These are phyloP conservation scores for Enteromius radiatus DNA, from an alignment of 2,797 vertebrate genomes.

Conservation along the genomic window DNA sequence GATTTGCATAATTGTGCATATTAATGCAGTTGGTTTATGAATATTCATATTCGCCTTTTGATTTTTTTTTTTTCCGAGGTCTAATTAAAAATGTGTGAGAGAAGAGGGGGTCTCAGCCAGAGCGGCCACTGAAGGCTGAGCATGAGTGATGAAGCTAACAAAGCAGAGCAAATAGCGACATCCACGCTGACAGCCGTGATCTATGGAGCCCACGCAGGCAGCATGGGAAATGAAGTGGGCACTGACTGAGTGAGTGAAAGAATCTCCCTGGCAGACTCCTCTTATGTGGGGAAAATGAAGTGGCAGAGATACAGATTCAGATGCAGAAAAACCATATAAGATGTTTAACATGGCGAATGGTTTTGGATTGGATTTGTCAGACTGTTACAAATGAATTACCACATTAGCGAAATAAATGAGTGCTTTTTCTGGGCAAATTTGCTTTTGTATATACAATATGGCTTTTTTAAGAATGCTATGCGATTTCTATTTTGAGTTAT, in stretches of 20 bases:
- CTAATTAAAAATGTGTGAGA: conserved; percentile 90
- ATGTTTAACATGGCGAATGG: background rate
- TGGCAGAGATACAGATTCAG: conserved; percentile 43
- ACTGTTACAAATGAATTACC: background rate
- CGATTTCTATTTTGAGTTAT: background rate
- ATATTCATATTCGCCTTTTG: conserved; percentile 91
- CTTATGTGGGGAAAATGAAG: conserved; percentile 57
- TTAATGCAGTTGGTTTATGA: conserved; percentile 89
- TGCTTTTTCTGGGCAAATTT: background rate
- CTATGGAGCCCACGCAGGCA: conserved; percentile 80
- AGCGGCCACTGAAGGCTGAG: conserved; percentile 73
- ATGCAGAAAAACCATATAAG: conserved; percentile 38
- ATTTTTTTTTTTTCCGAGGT: conserved; percentile 78
- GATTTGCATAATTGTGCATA: conserved; percentile 99
- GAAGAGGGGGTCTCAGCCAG: conserved; percentile 69
- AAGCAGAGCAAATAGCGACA: conserved; percentile 85
- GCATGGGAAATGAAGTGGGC: conserved; percentile 78
- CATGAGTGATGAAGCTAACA: conserved; percentile 85
- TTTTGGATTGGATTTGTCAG: conserved; percentile 25
- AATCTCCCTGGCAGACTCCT: conserved; percentile 63
- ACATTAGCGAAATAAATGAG: conserved; percentile 1
- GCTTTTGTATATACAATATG: background rate
- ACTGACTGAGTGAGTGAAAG: conserved; percentile 72
- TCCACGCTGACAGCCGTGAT: conserved; percentile 82
- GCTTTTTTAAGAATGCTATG: background rate